These are phyloP conservation scores for Stegophylla sp. DNA, from an alignment of 2,888 invertebrate species.

Conservation along the genomic window DNA sequence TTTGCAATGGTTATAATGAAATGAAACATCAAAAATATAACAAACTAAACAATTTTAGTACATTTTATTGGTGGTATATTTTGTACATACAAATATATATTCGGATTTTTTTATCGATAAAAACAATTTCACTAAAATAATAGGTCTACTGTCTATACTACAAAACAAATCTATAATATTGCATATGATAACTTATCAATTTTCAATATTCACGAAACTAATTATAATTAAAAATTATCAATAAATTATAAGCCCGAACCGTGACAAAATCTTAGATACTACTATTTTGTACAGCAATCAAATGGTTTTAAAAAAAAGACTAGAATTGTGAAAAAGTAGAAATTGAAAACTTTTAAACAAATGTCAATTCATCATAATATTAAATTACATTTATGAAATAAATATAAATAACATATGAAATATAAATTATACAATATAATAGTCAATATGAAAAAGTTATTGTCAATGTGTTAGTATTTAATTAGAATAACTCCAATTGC, in stretches of 20 bases:
- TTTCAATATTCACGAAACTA: background rate
- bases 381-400: background rate
- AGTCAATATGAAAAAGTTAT: conserved; percentile 33
- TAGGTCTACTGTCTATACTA: conserved; percentile 12
- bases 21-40: background rate
- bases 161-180: conserved; percentile 1
- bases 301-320: conserved; percentile 35
- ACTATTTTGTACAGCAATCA: conserved; percentile 42
- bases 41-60: conserved; percentile 9
- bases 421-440: conserved; percentile 25
- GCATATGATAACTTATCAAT: background rate
- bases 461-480: conserved; percentile 40
- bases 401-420: conserved; percentile 13
- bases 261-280: conserved; percentile 17
- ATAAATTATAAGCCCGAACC: conserved; percentile 33
- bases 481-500: conserved; percentile 8
- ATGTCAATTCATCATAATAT: conserved; percentile 4
- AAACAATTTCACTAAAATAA: conserved; percentile 30
- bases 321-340: conserved; percentile 53
- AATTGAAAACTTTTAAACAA: conserved; percentile 31
- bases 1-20: too few relatives aligned
- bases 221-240: conserved; percentile 8
- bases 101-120: conserved; percentile 15
- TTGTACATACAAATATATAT: conserved; percentile 30
- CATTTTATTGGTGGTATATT: conserved; percentile 22